phyloP scores from a whole-genome alignment of 2,888 invertebrate species.

The Eupeodes latifasciatus region DNA sequence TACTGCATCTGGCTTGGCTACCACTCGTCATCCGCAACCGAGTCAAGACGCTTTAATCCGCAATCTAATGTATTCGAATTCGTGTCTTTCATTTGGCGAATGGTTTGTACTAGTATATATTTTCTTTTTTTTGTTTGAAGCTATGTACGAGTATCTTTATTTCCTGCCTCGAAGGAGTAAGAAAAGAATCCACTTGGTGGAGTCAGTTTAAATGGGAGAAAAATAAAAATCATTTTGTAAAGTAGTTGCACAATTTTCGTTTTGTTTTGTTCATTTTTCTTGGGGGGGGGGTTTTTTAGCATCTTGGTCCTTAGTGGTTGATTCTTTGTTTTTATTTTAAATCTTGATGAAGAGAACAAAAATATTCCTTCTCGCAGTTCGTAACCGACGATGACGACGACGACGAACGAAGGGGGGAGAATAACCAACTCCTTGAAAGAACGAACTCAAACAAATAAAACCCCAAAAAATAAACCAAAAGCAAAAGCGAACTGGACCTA shows the following conservation, averaged over 20 bases:
- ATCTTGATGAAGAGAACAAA: slow-evolving; percentile 5
- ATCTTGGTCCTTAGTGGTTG: background rate
- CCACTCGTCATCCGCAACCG: slow-evolving; percentile 23
- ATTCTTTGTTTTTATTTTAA: slow-evolving; percentile 15
- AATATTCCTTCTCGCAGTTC: slow-evolving; percentile 29
- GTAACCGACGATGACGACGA: background rate
- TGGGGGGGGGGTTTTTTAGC: background rate
- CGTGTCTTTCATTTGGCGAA: slow-evolving; percentile 18
- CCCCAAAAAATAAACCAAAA: slow-evolving; percentile 47
- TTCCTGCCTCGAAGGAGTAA: slow-evolving; percentile 30
- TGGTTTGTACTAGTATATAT: slow-evolving; percentile 18
- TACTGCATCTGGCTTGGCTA: background rate
- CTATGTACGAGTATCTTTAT: background rate
- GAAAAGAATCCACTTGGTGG: slow-evolving; percentile 57
- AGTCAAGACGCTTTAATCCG: slow-evolving; percentile 64
- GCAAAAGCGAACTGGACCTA: slow-evolving; percentile 22
- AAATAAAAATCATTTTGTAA: slow-evolving; percentile 71
- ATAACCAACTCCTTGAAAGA: slow-evolving; percentile 64
- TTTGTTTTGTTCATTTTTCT: background rate
- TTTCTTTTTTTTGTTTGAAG: background rate
- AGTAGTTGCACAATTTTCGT: slow-evolving; percentile 67
- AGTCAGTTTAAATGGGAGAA: slow-evolving; percentile 58
- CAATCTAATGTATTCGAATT: slow-evolving; percentile 52
- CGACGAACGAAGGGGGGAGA: background rate
- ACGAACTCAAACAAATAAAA: slow-evolving; percentile 70